These are phyloP conservation scores for Drosophila athabasca DNA, from an alignment of 1,140 invertebrate genomes.

Conservation along the genomic window DNA sequence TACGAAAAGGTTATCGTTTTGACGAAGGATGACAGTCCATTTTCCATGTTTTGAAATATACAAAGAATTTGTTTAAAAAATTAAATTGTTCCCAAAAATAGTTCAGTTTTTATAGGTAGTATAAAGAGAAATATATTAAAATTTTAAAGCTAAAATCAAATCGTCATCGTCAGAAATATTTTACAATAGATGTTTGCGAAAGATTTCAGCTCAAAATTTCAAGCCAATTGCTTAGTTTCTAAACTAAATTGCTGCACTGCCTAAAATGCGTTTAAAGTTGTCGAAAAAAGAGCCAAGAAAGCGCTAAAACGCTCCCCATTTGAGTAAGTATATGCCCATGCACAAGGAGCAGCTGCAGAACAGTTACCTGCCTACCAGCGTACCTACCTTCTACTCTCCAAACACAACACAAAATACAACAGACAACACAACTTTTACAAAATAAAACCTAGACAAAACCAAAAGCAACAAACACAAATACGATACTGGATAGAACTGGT, in stretches of 20 bases:
- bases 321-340: conserved; percentile 72
- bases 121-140: background rate
- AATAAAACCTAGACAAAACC: conserved; percentile 30
- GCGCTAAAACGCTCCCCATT: conserved; percentile 54
- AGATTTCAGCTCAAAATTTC: conserved; percentile 34
- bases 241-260: conserved; percentile 68
- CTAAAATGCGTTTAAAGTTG: conserved; percentile 53
- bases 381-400: too few species aligned
- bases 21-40: too few species aligned
- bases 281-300: conserved; percentile 48
- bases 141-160: background rate
- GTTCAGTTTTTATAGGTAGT: too few species aligned
- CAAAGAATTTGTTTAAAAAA: too few species aligned
- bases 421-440: conserved; percentile 25
- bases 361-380: conserved; percentile 4
- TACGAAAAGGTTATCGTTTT: too few species aligned
- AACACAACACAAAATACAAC: conserved; percentile 1
- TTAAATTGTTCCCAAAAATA: too few species aligned
- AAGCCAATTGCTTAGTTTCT: conserved; percentile 40
- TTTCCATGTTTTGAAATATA: too few species aligned
- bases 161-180: too few species aligned
- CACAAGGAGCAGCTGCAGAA: conserved; percentile 28
- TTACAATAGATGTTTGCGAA: conserved; percentile 9
- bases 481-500: conserved; percentile 46
- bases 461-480: conserved; percentile 18